Evolutionary conservation across 2,113 vertebrate genomes (phyloP), one percentile per base, ranked within the genome.

Genomic region (Pteruthius melanotis): DNA sequence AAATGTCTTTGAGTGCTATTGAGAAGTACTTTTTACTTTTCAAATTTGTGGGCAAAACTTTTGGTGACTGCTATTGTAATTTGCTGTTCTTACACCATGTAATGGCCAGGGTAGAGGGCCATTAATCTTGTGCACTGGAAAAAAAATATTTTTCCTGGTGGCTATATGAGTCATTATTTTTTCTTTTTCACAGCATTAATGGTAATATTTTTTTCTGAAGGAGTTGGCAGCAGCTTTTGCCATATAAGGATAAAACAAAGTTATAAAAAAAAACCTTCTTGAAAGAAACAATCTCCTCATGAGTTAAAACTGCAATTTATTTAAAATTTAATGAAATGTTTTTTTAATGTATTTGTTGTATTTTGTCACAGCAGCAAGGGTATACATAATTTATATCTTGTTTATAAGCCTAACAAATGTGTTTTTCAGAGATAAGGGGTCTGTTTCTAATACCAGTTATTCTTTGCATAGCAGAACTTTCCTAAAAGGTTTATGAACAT

Each of bases 361-460:
- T 92, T 98, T 98, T 97, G 96, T 97, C 92, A 93, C 90, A 95
- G 94, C 89, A 93, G 93, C 94, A 95, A 96, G 95, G 74, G 93
- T 98, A 97, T 97, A 98, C 97, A 98, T 98, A 98, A 98, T 98
- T 98, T 98, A 98, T 98, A 98, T 97, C 97, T 98, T 97, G 93
- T 98, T 98, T 97, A 94, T 97, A 96, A 97, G 95, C 93, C 96
- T 97, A 95, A 98, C 93, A 97, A 98, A 98, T 97, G 97, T 98
- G 98, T 98, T 98, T 98, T 91, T 75, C 64, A 82, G 95, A 97
- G 98, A 98, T 98, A 98, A 98, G 97, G 95, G 69, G 93, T 86
- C 90, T 96, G 61, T 97, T 97, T 97, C 93, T 96, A 97, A 95
- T 95, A 93, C 90, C 63, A 59, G 95, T 97, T 98, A 82, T 96